Base-by-base conservation (phyloP, 2,888 invertebrate species). In the Macrophya alboannulata region DNA sequence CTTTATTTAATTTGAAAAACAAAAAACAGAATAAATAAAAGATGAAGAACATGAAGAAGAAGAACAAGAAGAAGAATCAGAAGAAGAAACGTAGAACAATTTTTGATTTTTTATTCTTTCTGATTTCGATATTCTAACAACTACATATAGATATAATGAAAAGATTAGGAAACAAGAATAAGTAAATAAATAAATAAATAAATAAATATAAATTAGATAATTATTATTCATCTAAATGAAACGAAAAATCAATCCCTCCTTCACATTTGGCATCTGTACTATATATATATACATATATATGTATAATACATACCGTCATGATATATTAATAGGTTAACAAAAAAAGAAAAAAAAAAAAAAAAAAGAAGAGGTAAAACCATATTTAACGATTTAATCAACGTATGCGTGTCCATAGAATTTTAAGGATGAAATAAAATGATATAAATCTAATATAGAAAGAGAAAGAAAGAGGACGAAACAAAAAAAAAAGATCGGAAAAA, bases 31-130 rank as follows among this genome's bases (percentile, higher is more conserved):
- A 65, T 17, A 37, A 72, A 71, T 43, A 76, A 43, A 5, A 51
- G 45, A 72, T 55, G 55, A 48, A 86, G 84, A 84, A 83, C 62
- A 84, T 87, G 85, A 86, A 85, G 51, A 82, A 45, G 51, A 81
- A 86, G 84, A 84, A 83, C 62, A 84, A 87, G 85, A 86, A 85
- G 51, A 82, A 45, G 51, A 81, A n/a, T n/a, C n/a, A n/a, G n/a
- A n/a, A n/a, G n/a, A n/a, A n/a, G n/a, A n/a, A n/a, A n/a, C n/a
- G n/a, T n/a, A n/a, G n/a, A n/a, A n/a, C n/a, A n/a, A n/a, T n/a
- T n/a, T n/a, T 68, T 37, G 0, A n/a, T n/a, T 55, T n/a, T 55
- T 55, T 8, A 2, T 55, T 55, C n/a, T n/a, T n/a, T 43, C 43
- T 43, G 0, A 31, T 55, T 8, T 8, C 17, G n/a, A 55, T 55